Evolutionary conservation across 2,797 vertebrate genomes (phyloP), one percentile per base, ranked within the genome.

Genomic region (Rhinogobio ventralis): DNA sequence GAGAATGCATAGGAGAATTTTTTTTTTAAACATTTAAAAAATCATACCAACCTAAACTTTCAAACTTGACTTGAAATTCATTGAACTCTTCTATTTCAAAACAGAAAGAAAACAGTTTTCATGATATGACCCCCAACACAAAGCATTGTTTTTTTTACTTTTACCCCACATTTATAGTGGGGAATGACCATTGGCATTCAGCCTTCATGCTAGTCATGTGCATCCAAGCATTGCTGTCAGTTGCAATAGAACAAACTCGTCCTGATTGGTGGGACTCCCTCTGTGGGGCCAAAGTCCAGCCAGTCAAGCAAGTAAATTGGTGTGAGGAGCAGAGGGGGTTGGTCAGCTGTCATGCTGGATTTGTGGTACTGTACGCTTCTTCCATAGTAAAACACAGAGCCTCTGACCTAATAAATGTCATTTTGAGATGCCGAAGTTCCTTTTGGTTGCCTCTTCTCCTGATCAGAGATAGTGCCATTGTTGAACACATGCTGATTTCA

Each of bases 221-320:
- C 73, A 83, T 83, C 60, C 71, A 53, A 76, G 17, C 64, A 42
- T n/a, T 1, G 1, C 66, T 74, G 28, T 74, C 77, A 67, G 77
- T 45, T 49, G 25, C 15, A 28, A 81, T 75, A 67, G 57, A 85
- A 28, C 39, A 4, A 46, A n/a, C 28, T 39, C 17, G 3, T 45
- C 9, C 30, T 66, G 30, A 81, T 66, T 64, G 69, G 42, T 55
- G 55, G 55, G 57, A 64, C 83, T 82, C 33, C 36, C 55, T 82
- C 51, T 1, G 46, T 83, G 80, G 74, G 74, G 68, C 30, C 42
- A 33, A 79, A 67, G 46, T 55, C n/a, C 28, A 73, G 49, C 45
- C 28, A 86, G 67, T 83, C 57, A 79, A 45, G 55, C 33, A 66
- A 83, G 57, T 67, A 42, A 71, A 73, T 82, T 57, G 79, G 79